phyloP scores from a whole-genome alignment of 2,797 vertebrate genomes.

The Melanotaenia maccullochi region DNA sequence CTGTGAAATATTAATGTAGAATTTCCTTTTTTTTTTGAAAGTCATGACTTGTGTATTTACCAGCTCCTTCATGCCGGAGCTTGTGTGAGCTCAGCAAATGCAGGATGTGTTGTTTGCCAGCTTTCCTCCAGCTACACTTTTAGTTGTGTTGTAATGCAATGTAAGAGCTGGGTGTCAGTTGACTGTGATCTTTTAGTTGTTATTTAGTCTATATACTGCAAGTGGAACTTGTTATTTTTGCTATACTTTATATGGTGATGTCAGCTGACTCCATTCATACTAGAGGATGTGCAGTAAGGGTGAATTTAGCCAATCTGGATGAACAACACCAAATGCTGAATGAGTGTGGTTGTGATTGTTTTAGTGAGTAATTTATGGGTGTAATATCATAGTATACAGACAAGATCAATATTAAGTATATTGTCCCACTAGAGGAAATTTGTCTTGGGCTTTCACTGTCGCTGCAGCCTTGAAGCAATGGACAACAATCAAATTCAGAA shows the following conservation, averaged over 20 bases:
- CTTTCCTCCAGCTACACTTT: conserved; percentile 34
- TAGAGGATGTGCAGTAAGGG: conserved; percentile 38
- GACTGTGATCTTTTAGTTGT: conserved; percentile 16
- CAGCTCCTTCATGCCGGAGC: conserved; percentile 26
- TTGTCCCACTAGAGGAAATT: too few relatives aligned
- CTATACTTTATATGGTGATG: conserved; percentile 12
- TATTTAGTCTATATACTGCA: neutral
- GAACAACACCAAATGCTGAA: conserved; percentile 33
- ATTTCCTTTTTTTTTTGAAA: too few relatives aligned
- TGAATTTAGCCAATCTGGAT: conserved; percentile 36
- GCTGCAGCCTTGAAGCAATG: too few relatives aligned
- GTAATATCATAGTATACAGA: neutral
- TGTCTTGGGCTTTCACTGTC: too few relatives aligned
- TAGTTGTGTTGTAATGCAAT: conserved; percentile 4
- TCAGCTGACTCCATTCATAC: conserved; percentile 54
- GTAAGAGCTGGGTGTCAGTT: conserved; percentile 10
- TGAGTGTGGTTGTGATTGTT: neutral
- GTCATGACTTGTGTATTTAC: conserved; percentile 17
- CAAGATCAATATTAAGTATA: too few relatives aligned
- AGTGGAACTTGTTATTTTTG: too few relatives aligned
- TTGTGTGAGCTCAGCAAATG: conserved; percentile 55
- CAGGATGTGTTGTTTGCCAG: conserved; percentile 20
- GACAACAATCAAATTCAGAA: too few relatives aligned
- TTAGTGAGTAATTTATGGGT: neutral
- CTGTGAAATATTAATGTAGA: too few relatives aligned